phyloP scores from a whole-genome alignment of 2,797 vertebrate genomes.

The Pseudocheirus occidentalis region DNA sequence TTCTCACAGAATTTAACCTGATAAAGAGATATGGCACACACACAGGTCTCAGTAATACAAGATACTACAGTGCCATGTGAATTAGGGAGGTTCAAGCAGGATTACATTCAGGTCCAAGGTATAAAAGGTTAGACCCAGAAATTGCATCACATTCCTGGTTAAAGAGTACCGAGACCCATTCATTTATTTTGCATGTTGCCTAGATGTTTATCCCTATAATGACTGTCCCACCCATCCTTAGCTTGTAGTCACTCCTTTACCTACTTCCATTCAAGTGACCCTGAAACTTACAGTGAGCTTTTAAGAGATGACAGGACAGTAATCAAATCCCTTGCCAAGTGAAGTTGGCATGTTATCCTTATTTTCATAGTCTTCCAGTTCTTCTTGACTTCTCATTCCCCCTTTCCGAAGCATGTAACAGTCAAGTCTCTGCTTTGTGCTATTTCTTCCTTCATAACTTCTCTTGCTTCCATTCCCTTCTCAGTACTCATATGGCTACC shows the following conservation, averaged over 20 bases:
- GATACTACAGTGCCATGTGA: not conserved
- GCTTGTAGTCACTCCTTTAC: not conserved
- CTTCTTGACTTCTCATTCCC: not conserved
- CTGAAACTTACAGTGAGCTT: not conserved
- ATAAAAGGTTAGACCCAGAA: not conserved
- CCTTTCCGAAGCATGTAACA: not conserved
- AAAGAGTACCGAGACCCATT: not conserved
- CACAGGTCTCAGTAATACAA: not conserved
- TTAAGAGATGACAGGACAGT: not conserved
- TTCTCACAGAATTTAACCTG: not conserved
- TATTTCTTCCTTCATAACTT: not conserved
- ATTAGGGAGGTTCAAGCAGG: not conserved
- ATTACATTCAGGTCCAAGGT: not conserved
- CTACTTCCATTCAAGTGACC: not conserved
- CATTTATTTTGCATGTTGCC: not conserved
- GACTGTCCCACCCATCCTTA: not conserved
- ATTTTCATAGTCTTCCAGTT: not conserved
- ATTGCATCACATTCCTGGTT: not conserved
- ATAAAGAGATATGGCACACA: not conserved
- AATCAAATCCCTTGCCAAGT: not conserved
- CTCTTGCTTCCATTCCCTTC: not conserved
- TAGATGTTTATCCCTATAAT: not conserved
- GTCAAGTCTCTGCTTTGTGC: not conserved
- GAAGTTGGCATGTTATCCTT: not conserved
- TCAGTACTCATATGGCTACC: not conserved